phyloP scores from a whole-genome alignment of 1,140 invertebrate genomes.

The Apolygus lucorum region DNA sequence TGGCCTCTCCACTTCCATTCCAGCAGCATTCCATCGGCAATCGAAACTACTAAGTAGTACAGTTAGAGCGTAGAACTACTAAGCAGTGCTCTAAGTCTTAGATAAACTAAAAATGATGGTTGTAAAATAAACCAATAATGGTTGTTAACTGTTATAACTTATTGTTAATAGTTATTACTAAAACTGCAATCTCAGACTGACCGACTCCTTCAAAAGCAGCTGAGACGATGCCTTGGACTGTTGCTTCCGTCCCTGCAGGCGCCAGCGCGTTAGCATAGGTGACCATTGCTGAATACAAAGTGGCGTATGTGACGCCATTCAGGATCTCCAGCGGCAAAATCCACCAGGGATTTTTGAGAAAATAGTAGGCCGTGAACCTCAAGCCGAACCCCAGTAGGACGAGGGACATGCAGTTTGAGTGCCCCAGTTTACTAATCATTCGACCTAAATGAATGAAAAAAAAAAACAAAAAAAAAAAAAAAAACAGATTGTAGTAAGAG shows the following conservation, averaged over 20 bases:
- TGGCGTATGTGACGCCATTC: conserved; percentile 46
- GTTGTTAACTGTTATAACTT: too few relatives aligned
- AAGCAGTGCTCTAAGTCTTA: too few relatives aligned
- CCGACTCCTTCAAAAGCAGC: conserved; percentile 54
- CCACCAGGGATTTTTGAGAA: conserved; percentile 42
- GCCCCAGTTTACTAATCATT: conserved; percentile 73
- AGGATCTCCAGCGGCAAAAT: conserved; percentile 45
- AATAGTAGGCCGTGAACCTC: conserved; percentile 44
- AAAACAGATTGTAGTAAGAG: too few relatives aligned
- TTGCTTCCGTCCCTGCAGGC: conserved; percentile 42
- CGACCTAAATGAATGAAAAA: conserved; percentile 47
- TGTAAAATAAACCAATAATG: too few relatives aligned
- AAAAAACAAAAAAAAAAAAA: too few relatives aligned
- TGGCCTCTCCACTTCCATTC: too few relatives aligned
- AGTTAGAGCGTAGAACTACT: too few relatives aligned
- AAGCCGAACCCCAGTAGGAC: conserved; percentile 32
- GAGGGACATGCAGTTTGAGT: conserved; percentile 45
- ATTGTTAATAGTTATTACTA: too few relatives aligned
- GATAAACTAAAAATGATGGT: too few relatives aligned
- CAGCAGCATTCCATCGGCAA: too few relatives aligned
- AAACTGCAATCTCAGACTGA: too few relatives aligned
- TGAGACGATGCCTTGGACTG: conserved; percentile 41
- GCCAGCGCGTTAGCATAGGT: conserved; percentile 42
- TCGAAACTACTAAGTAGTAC: too few relatives aligned
- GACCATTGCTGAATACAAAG: conserved; percentile 46